phyloP scores from a whole-genome alignment of 2,113 vertebrate species.

The Edolisoma coerulescens region DNA sequence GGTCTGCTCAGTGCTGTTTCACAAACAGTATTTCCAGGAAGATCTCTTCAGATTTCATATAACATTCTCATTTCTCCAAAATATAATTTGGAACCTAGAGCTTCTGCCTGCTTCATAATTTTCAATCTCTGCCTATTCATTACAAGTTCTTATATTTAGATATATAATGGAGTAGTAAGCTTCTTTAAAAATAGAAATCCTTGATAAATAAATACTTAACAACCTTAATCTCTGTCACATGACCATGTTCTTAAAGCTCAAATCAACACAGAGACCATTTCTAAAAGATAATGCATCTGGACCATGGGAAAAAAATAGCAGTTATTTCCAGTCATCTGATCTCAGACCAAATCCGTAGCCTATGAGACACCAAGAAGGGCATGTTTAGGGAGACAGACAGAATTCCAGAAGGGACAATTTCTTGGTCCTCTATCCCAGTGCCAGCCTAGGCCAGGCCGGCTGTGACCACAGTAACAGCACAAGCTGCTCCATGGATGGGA shows the following conservation, averaged over 20 bases:
- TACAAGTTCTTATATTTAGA: constrained; percentile 38
- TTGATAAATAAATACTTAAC: constrained; percentile 46
- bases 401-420: background rate
- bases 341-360: background rate
- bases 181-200: constrained; percentile 51
- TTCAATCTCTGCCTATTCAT: background rate
- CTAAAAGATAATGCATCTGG: constrained; percentile 23
- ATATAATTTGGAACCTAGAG: background rate
- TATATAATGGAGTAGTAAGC: constrained; percentile 8
- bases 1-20: background rate
- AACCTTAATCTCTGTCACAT: constrained; percentile 49
- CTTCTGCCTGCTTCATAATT: background rate
- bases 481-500: accelerated
- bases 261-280: background rate
- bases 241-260: background rate
- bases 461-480: background rate
- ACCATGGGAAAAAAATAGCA: background rate
- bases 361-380: background rate
- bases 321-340: constrained; percentile 8
- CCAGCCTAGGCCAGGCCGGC: background rate
- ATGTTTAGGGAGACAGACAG: background rate
- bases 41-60: constrained; percentile 20
- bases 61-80: constrained; percentile 28
- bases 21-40: constrained; percentile 37
- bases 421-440: background rate